phyloP scores from a whole-genome alignment of 2,888 invertebrate species.

The Hyles lineata region DNA sequence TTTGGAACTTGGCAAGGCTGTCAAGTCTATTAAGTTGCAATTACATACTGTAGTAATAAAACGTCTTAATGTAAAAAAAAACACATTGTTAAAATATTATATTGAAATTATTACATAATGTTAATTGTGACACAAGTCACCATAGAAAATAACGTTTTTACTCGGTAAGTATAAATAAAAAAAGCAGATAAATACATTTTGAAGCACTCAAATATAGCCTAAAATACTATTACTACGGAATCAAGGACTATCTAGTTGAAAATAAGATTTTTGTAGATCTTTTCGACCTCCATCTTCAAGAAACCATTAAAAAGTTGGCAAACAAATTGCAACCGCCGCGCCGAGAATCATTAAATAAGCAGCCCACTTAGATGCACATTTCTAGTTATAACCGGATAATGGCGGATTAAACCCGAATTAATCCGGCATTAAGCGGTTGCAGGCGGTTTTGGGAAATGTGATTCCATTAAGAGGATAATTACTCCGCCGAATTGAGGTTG shows the following conservation, averaged over 20 bases:
- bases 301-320: slow-evolving; percentile 39
- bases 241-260: not conserved
- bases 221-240: too few species aligned
- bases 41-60: too few species aligned
- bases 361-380: slow-evolving; percentile 42
- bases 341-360: slow-evolving; percentile 41
- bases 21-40: too few species aligned
- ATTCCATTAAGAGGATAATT: slow-evolving; percentile 35
- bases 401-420: slow-evolving; percentile 42
- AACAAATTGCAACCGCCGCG: slow-evolving; percentile 33
- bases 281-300: slow-evolving; percentile 5
- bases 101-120: too few species aligned
- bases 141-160: too few species aligned
- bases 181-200: too few species aligned
- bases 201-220: too few species aligned
- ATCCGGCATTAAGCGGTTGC: slow-evolving; percentile 31
- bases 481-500: not conserved
- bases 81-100: too few species aligned
- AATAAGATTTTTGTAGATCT: not conserved
- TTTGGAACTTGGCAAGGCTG: too few species aligned
- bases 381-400: slow-evolving; percentile 45
- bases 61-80: too few species aligned
- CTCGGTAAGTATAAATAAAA: too few species aligned
- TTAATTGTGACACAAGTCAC: too few species aligned
- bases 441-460: slow-evolving; percentile 41